phyloP scores from a whole-genome alignment of 1,140 invertebrate species.

The Vanessa atalanta region DNA sequence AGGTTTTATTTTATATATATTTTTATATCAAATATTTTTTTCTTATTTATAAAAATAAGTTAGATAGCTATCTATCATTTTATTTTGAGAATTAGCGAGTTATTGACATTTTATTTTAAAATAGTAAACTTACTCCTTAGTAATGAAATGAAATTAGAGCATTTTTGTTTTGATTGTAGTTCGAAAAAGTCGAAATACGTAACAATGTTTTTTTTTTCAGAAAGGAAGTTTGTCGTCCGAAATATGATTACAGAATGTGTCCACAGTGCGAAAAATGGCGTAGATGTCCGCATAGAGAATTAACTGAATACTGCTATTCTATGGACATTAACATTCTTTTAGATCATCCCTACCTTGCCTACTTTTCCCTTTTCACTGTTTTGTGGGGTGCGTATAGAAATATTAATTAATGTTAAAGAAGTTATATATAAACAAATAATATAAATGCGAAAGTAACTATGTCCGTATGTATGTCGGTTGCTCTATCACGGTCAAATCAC shows the following conservation, averaged over 20 bases:
- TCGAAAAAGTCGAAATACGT: too few species aligned
- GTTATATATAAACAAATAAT: too few species aligned
- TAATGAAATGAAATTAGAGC: too few species aligned
- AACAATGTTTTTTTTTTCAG: background rate
- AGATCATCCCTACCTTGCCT: slow-evolving; percentile 26
- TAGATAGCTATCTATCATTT: background rate
- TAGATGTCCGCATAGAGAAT: slow-evolving; percentile 25
- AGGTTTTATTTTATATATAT: background rate
- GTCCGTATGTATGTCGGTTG: too few species aligned
- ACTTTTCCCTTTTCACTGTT: slow-evolving; percentile 23
- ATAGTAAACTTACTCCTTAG: too few species aligned
- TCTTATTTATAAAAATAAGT: background rate
- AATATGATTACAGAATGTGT: slow-evolving; percentile 12
- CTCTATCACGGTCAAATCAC: too few species aligned
- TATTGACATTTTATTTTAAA: too few species aligned
- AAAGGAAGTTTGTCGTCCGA: background rate
- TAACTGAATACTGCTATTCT: slow-evolving; percentile 28
- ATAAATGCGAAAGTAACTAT: too few species aligned
- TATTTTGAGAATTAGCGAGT: too few species aligned
- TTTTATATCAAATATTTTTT: background rate
- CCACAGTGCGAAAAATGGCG: slow-evolving; percentile 19
- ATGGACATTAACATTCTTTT: slow-evolving; percentile 20
- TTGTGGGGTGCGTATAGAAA: slow-evolving; percentile 3
- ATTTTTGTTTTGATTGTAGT: too few species aligned
- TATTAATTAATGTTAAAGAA: background rate